Percentiles rank a stretch among this genome's conserved stretches.
phyloP scores from a whole-genome alignment of 2,113 vertebrate genomes.

The Asarcornis scutulata region DNA sequence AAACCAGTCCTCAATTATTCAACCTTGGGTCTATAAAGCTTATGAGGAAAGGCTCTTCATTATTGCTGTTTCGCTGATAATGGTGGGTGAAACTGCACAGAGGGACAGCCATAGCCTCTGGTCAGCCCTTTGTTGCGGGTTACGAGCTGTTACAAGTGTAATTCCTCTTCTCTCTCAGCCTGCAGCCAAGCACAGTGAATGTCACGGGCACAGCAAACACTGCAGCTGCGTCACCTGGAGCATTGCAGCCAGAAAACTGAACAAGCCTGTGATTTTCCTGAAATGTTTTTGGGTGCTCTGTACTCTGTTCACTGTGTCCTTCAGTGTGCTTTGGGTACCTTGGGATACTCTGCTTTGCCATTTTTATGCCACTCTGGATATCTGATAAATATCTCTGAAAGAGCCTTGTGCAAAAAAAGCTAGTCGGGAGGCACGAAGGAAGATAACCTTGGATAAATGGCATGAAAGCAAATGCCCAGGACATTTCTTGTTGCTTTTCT shows the following conservation, averaged over 20 bases:
- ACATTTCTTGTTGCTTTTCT: fast-evolving
- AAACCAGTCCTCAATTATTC: fast-evolving
- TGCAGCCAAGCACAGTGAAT: not conserved
- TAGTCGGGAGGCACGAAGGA: not conserved
- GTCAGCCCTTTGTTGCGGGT: not conserved
- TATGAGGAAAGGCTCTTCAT: not conserved
- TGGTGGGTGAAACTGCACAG: not conserved
- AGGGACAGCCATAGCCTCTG: fast-evolving
- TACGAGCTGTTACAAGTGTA: not conserved
- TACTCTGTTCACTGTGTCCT: not conserved
- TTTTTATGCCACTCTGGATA: not conserved
- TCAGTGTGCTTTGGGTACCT: not conserved
- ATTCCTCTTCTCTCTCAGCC: not conserved
- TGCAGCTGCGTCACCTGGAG: fast-evolving
- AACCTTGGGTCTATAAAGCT: not conserved
- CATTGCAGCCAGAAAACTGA: not conserved
- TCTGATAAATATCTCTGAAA: not conserved
- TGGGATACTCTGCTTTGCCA: fast-evolving
- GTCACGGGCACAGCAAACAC: not conserved
- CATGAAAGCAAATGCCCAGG: not conserved
- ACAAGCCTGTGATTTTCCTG: not conserved
- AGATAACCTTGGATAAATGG: not conserved
- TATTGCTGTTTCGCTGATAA: not conserved
- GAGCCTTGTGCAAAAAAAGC: not conserved
- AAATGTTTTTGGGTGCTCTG: not conserved